A percentile compares a stretch with the other conserved stretches of the same genome.
Conservation (phyloP, 2,113 vertebrate genomes). For the Lagenorhynchus albirostris region DNA sequence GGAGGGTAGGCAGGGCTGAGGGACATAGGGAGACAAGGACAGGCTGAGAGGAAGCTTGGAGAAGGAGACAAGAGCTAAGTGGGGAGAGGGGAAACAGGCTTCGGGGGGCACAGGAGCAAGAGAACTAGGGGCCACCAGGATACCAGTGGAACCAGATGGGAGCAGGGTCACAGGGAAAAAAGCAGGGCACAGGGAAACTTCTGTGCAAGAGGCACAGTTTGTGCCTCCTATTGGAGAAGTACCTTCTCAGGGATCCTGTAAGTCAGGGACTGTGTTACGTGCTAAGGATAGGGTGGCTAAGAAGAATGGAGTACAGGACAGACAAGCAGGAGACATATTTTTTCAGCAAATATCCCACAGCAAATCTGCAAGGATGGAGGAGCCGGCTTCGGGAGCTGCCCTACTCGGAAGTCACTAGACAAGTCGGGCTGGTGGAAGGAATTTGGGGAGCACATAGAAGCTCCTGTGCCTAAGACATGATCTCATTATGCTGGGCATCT, state of each 20-base stretch:
- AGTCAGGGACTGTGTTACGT: neutral
- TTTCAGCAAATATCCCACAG: constrained; percentile 59
- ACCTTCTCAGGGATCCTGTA: neutral
- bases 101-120: neutral
- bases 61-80: neutral
- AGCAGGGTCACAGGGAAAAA: neutral
- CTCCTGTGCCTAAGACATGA: constrained; percentile 70
- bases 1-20: neutral
- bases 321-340: constrained; percentile 60
- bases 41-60: neutral
- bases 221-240: neutral
- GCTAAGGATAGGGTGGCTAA: neutral
- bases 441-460: constrained; percentile 61
- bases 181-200: neutral
- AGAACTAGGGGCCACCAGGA: neutral
- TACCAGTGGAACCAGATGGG: neutral
- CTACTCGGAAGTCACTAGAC: constrained; percentile 62
- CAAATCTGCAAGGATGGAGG: constrained; percentile 30
- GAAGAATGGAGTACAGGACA: constrained; percentile 26
- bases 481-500: constrained; percentile 54
- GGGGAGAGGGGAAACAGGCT: neutral
- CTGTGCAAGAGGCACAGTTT: neutral
- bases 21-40: neutral
- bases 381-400: constrained; percentile 53
- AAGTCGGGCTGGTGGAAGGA: constrained; percentile 71